Base-by-base conservation (phyloP, 92 coral and sea anemone genomes). In the Palythoa caribaeorum region DNA sequence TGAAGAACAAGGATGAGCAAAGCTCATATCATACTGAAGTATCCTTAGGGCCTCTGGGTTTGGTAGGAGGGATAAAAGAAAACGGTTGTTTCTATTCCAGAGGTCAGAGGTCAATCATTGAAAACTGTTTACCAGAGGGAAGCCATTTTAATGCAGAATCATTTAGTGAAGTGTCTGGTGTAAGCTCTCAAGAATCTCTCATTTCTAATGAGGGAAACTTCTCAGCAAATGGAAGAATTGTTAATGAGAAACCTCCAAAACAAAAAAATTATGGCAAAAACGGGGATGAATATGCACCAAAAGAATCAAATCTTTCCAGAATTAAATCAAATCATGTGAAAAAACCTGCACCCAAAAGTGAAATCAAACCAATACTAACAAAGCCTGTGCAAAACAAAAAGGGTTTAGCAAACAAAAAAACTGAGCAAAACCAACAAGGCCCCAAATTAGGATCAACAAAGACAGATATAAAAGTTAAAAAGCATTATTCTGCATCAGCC, bases 401-500 rank as follows among this genome's bases (percentile, higher is more conserved):
- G 52, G 87, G 19, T 36, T 14, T 66, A 40, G 76, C 9, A 28
- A 47, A 47, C 44, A 69, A 81, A 35, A 35, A 63, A 37, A 2
- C 2, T 70, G 91, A 69, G 50, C 89, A 71, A 40, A 83, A 53
- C 55, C 73, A 39, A 59, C 86, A n/a, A 52, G 38, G 21, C 50
- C 71, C 19, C 35, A 35, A 44, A 57, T 36, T 20, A 37, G 78
- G 81, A 69, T 71, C 80, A 5, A 10, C 77, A 54, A 66, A 66
- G 9, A 38, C 69, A 65, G 66, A 71, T 53, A 21, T 73, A 39
- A 86, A 63, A 59, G 40, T 81, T 38, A 72, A 68, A 51, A 86
- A 89, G 37, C 38, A 71, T n/a, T 74, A 76, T 50, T 79, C 94
- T 19, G 19, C 86, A 8, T 80, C 94, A 73, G 66, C 88, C 15